Conservation (phyloP, 1,140 invertebrate species). For the Scaptodrosophila lebanonensis region DNA sequence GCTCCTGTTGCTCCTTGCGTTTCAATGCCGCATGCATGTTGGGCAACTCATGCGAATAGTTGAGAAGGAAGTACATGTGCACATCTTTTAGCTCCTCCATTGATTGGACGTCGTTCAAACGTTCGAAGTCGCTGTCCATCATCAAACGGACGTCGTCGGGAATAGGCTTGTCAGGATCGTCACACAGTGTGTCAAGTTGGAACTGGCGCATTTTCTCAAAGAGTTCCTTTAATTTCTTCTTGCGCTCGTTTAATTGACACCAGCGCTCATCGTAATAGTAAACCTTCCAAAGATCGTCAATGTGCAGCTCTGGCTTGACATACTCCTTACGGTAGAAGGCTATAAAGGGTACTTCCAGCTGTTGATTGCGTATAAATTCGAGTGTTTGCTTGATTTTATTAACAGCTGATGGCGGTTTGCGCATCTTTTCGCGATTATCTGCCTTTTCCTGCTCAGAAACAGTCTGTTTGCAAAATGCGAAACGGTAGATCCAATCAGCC, state of each 20-base stretch:
- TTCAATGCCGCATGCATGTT: slow-evolving; percentile 88
- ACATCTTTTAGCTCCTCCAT: slow-evolving; percentile 95
- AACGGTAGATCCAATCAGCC: slow-evolving; percentile 98
- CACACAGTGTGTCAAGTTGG: slow-evolving; percentile 91
- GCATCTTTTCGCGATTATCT: slow-evolving; percentile 58
- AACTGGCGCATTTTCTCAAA: slow-evolving; percentile 96
- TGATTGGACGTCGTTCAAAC: slow-evolving; percentile 87
- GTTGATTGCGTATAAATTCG: slow-evolving; percentile 96
- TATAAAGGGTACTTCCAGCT: slow-evolving; percentile 98
- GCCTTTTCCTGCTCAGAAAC: slow-evolving; percentile 86
- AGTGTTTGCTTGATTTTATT: slow-evolving; percentile 95
- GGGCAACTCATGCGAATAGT: slow-evolving; percentile 92
- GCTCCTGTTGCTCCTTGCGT: slow-evolving; percentile 81
- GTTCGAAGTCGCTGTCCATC: slow-evolving; percentile 92
- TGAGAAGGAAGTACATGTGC: slow-evolving; percentile 94
- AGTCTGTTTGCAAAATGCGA: slow-evolving; percentile 91
- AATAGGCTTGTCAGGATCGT: slow-evolving; percentile 89
- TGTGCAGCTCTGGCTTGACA: slow-evolving; percentile 94
- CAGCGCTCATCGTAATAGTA: slow-evolving; percentile 98
- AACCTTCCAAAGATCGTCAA: slow-evolving; percentile 98
- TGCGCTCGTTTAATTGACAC: slow-evolving; percentile 94
- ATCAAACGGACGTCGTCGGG: slow-evolving; percentile 89
- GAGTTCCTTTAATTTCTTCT: slow-evolving; percentile 88
- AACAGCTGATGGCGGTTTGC: slow-evolving; percentile 79
- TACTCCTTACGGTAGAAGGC: slow-evolving; percentile 99